Conservation (phyloP, 2,113 vertebrate species). For the Pseudorasbora parva region DNA sequence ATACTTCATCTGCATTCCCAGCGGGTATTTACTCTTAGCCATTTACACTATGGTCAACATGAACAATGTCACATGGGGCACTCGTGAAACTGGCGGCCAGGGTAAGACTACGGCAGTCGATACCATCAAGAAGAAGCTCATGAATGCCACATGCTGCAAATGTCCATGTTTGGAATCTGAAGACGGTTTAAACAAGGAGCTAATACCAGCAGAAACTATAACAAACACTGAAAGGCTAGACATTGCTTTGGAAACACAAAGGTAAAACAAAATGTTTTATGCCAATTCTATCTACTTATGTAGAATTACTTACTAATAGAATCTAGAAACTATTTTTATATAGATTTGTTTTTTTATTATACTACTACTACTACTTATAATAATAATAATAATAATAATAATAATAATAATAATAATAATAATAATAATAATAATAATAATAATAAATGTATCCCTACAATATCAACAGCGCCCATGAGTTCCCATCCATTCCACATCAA, state of each 20-base stretch:
- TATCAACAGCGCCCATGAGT: too few relatives aligned
- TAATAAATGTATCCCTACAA: too few relatives aligned
- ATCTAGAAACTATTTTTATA: too few relatives aligned
- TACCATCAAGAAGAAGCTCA: slow-evolving; percentile 25
- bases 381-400: too few relatives aligned
- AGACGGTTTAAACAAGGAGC: background rate
- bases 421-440: too few relatives aligned
- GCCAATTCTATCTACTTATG: too few relatives aligned
- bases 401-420: too few relatives aligned
- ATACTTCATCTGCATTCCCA: slow-evolving; percentile 67
- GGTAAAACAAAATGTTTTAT: too few relatives aligned
- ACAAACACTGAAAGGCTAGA: background rate
- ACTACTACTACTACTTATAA: background rate
- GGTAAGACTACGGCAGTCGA: slow-evolving; percentile 13
- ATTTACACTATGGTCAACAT: slow-evolving; percentile 71
- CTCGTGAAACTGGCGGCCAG: slow-evolving; percentile 56
- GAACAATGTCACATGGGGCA: slow-evolving; percentile 70
- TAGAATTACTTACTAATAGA: too few relatives aligned
- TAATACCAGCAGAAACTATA: background rate
- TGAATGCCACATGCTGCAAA: slow-evolving; percentile 58
- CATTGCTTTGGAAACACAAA: background rate
- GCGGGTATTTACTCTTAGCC: slow-evolving; percentile 64
- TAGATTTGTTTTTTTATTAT: background rate
- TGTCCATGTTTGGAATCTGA: slow-evolving; percentile 20
- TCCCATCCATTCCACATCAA: background rate